Evolutionary conservation across 2,888 invertebrate species (phyloP).

Genomic region (Pseudoips prasinana): DNA sequence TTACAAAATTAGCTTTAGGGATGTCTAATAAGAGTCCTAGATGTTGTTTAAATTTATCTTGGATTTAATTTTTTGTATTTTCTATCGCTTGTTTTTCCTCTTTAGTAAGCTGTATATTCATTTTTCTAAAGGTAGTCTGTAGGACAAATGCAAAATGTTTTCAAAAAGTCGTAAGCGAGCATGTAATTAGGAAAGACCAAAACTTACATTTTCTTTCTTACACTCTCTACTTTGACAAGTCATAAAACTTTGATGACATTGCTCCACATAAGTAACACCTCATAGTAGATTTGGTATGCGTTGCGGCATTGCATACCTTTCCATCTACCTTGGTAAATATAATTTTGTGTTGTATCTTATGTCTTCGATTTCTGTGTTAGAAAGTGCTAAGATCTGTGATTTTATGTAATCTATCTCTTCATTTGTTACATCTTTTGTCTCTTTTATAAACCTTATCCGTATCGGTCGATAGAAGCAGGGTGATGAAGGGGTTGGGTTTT

Average conservation of each 20-base stretch:
- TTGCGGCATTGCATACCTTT: constrained; percentile 8
- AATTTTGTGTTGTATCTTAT: constrained; percentile 5
- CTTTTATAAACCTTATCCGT: constrained; percentile 28
- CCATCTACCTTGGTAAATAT: constrained; percentile 6
- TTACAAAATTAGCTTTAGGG: constrained; percentile 6
- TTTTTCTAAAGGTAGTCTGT: constrained; percentile 8
- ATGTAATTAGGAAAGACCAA: constrained; percentile 5
- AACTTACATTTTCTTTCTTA: constrained; percentile 1
- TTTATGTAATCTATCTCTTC: constrained; percentile 28
- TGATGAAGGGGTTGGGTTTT: constrained; percentile 32
- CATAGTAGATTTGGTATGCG: too few species aligned
- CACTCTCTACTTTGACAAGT: constrained; percentile 3
- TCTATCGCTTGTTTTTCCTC: too few species aligned
- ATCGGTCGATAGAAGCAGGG: constrained; percentile 35
- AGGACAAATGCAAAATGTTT: too few species aligned
- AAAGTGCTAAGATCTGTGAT: constrained; percentile 2
- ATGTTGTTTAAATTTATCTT: constrained; percentile 1
- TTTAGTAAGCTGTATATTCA: constrained; percentile 6
- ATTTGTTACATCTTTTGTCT: constrained; percentile 23
- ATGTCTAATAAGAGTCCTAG: constrained; percentile 4
- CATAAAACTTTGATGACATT: constrained; percentile 9
- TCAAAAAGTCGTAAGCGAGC: constrained; percentile 10
- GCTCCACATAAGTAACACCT: too few species aligned
- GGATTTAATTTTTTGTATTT: constrained; percentile 4
- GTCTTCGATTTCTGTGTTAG: background rate